Conservation (phyloP, 2,888 invertebrate species). For the Chrysomela aeneicollis region DNA sequence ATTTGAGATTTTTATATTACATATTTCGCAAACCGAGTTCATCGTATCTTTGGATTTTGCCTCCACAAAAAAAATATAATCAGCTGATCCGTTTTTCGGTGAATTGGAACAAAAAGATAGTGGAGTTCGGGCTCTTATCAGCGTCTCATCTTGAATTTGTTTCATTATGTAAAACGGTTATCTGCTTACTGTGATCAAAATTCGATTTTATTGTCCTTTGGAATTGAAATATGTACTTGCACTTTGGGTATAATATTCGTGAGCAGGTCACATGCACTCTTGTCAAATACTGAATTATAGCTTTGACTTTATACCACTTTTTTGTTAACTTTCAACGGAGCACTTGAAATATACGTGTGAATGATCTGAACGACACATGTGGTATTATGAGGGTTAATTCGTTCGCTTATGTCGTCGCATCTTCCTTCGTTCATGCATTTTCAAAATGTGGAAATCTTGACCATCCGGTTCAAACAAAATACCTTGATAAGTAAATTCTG, state of each 20-base stretch:
- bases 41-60: background rate
- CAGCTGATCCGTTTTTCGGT: slow-evolving; percentile 8
- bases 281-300: slow-evolving; percentile 7
- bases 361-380: background rate
- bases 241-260: slow-evolving; percentile 6
- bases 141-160: background rate
- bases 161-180: background rate
- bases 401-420: too few species aligned
- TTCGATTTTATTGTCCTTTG: background rate
- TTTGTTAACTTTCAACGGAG: slow-evolving; percentile 7
- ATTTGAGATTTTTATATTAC: slow-evolving; percentile 4
- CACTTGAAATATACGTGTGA: slow-evolving; percentile 13
- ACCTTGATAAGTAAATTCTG: too few species aligned
- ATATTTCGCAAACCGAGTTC: slow-evolving; percentile 13
- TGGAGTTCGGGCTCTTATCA: background rate
- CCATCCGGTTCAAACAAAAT: too few species aligned
- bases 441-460: too few species aligned
- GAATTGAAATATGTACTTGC: slow-evolving; percentile 1
- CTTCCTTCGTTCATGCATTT: too few species aligned
- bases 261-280: slow-evolving; percentile 1
- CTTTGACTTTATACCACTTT: slow-evolving; percentile 11
- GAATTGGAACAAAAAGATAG: background rate
- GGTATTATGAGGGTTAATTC: too few species aligned
- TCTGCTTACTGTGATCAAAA: slow-evolving; percentile 6
- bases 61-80: slow-evolving; percentile 1